Conservation (phyloP, 2,888 invertebrate species). For the Heterodera filipjevi region DNA sequence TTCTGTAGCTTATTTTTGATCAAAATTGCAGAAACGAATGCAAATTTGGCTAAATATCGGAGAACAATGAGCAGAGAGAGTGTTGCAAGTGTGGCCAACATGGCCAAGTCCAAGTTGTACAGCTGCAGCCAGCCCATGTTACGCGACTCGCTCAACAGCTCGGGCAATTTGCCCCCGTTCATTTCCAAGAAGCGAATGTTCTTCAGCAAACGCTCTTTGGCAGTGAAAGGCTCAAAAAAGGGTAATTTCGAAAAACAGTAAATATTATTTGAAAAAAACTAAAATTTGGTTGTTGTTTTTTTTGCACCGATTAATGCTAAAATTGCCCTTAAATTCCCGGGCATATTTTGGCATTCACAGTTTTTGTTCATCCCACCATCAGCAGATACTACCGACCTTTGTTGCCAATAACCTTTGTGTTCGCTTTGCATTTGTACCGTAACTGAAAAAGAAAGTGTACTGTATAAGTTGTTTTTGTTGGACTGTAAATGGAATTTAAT, state of each 20-base stretch:
- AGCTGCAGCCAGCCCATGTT: conserved; percentile 25
- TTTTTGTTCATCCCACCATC: neutral
- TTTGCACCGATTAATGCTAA: too few species aligned
- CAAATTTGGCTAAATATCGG: neutral
- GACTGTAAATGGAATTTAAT: too few species aligned
- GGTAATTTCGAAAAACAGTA: too few species aligned
- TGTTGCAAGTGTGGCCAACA: neutral
- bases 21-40: neutral
- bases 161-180: conserved; percentile 40
- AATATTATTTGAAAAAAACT: neutral
- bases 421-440: conserved; percentile 13
- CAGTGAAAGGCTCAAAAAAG: conserved; percentile 21
- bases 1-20: neutral
- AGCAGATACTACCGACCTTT: conserved; percentile 15
- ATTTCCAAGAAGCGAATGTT: conserved; percentile 38
- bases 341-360: neutral
- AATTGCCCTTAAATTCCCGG: too few species aligned
- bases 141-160: conserved; percentile 33
- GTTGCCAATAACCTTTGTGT: conserved; percentile 25
- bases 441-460: neutral
- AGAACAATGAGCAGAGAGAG: neutral
- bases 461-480: neutral
- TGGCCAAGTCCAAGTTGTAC: conserved; percentile 33
- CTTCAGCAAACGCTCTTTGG: conserved; percentile 34
- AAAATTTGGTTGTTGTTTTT: neutral